phyloP scores from a whole-genome alignment of 2,113 vertebrate species.

The Nothocercus julius region DNA sequence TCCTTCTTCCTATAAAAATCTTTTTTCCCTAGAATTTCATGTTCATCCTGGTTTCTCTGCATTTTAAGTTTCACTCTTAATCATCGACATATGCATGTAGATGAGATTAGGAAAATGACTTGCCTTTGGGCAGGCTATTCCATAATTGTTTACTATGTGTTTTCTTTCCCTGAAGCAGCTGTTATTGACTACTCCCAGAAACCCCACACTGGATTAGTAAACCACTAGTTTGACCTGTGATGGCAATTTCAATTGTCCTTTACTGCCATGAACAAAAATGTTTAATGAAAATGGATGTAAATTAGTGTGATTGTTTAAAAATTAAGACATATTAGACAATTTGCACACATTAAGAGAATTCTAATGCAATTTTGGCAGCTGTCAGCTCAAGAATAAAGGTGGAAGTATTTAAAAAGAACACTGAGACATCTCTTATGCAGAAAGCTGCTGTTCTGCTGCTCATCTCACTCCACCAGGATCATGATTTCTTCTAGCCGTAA shows the following conservation, averaged over 20 bases:
- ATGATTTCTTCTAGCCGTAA: neutral
- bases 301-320: neutral
- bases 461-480: neutral
- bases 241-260: neutral
- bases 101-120: neutral
- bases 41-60: neutral
- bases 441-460: neutral
- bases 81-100: neutral
- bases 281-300: slow-evolving; percentile 28
- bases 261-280: neutral
- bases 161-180: slow-evolving; percentile 18
- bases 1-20: neutral
- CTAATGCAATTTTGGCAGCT: neutral
- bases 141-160: neutral
- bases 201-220: slow-evolving; percentile 3
- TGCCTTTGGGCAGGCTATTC: neutral
- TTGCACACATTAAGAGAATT: neutral
- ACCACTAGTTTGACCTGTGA: neutral
- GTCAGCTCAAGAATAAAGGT: neutral
- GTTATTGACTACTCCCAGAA: slow-evolving; percentile 22
- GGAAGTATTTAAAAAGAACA: neutral
- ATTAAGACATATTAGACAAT: neutral
- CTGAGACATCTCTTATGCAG: neutral
- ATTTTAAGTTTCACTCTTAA: neutral
- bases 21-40: neutral